Evolutionary conservation across 2,888 invertebrate genomes (phyloP), one percentile per base, ranked within the genome.

Genomic region (Ochlodes sylvanus): DNA sequence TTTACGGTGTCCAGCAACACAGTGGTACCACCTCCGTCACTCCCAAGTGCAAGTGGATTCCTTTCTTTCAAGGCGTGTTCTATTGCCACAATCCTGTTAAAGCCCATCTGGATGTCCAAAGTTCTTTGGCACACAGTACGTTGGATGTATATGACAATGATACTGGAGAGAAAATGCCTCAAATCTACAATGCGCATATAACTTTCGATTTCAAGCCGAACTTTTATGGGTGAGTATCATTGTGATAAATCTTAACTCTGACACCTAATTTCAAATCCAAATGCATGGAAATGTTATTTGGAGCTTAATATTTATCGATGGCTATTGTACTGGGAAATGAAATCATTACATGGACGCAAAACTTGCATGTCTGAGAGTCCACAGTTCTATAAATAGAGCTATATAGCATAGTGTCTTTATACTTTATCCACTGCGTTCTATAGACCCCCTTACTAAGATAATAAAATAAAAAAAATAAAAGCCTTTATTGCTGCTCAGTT

Each of bases 11-110:
- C 0, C 77, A 85, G 2, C 89, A 89, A 47, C 78, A 86, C 56
- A 73, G 47, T 15, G 92, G 92, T 0, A 63, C 65, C 0, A 72
- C 82, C 1, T 52, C 67, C 0, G 71, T 87, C 0, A 81, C 86
- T 1, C 67, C 85, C 0, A 81, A 76, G 55, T 88, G 89, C 79
- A 86, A 82, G 63, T 93, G 92, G 92, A 77, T 93, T 0, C 92
- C 93, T 0, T 89, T 82, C 62, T 92, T 92, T 60, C 90, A 87
- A 85, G 89, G 84, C 38, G 81, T 88, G 0, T 92, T 90, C 67
- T 85, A 77, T 70, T 90, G 92, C 63, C 92, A 93, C 55, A 73
- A 73, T 0, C 77, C 78, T 0, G 89, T 89, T 0, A 89, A 89
- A 72, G 89, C 90, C 0, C 90, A 92, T 70, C 83, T 93, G 41